A percentile compares a stretch with the other conserved stretches of the same genome.
Conservation (phyloP, 2,113 vertebrate species). For the Phrynosoma platyrhinos region DNA sequence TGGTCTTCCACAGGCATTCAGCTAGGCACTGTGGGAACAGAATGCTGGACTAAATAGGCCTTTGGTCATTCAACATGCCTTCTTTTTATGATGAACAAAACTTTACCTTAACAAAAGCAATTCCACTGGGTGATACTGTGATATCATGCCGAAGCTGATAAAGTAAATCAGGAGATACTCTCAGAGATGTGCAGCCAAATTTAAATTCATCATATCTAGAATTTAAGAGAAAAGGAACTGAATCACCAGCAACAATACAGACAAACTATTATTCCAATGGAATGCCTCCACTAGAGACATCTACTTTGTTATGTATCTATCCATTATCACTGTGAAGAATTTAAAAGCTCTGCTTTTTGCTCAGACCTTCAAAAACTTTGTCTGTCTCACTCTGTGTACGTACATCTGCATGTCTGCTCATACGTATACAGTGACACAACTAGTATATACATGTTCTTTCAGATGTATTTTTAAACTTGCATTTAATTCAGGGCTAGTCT, state of each 20-base stretch:
- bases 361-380: too few species aligned
- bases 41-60: background rate
- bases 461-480: too few species aligned
- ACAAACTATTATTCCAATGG: background rate
- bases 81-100: background rate
- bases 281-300: too few species aligned
- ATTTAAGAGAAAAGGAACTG: slow-evolving; percentile 47
- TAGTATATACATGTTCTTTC: too few species aligned
- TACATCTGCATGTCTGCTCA: too few species aligned
- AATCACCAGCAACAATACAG: background rate
- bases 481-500: too few species aligned
- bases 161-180: slow-evolving; percentile 92
- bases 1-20: background rate
- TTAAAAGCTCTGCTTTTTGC: too few species aligned
- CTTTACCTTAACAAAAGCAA: slow-evolving; percentile 96
- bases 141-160: slow-evolving; percentile 92
- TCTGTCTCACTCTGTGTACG: too few species aligned
- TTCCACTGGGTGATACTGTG: slow-evolving; percentile 93
- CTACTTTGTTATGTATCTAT: too few species aligned
- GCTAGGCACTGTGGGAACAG: background rate
- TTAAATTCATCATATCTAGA: slow-evolving; percentile 91
- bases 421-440: too few species aligned
- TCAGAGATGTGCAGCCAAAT: slow-evolving; percentile 94
- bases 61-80: background rate
- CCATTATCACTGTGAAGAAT: too few species aligned